phyloP scores from a whole-genome alignment of 2,888 invertebrate genomes.

The Incurvaria masculella region DNA sequence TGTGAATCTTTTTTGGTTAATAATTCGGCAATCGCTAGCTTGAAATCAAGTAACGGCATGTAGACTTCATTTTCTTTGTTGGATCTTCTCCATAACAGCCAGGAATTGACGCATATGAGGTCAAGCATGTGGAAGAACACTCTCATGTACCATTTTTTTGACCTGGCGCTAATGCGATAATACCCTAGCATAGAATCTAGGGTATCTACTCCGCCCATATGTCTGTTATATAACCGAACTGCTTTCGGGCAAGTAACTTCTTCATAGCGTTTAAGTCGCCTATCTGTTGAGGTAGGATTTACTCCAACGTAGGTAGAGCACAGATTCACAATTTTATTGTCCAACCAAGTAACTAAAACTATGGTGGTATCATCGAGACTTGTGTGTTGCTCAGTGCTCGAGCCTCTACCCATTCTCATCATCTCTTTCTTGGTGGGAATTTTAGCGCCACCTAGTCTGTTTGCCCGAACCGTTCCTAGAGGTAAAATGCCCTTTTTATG shows the following conservation, averaged over 20 bases:
- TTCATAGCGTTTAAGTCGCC: conserved; percentile 1
- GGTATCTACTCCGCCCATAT: conserved; percentile 5
- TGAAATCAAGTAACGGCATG: conserved; percentile 15
- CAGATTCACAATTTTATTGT: conserved; percentile 4
- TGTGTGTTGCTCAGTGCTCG: conserved; percentile 10
- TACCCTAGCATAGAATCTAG: conserved; percentile 18
- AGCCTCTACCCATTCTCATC: conserved; percentile 8
- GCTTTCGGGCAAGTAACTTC: conserved; percentile 4
- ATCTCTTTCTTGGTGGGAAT: conserved; percentile 7
- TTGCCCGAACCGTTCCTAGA: neutral
- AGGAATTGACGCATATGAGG: conserved; percentile 16
- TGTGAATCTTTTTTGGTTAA: neutral
- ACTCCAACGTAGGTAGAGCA: conserved; percentile 4
- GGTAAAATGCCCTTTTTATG: conserved; percentile 4
- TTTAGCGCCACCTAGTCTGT: conserved; percentile 5
- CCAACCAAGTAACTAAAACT: neutral
- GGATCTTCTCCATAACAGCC: conserved; percentile 18
- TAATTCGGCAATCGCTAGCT: conserved; percentile 1
- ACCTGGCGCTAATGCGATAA: conserved; percentile 20
- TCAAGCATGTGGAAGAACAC: conserved; percentile 21
- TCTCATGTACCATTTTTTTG: conserved; percentile 20
- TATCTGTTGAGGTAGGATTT: neutral
- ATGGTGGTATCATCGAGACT: conserved; percentile 11
- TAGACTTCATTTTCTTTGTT: conserved; percentile 11
- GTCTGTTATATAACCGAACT: conserved; percentile 1